Base-by-base conservation (phyloP, 2,797 vertebrate species). In the Sardinella longiceps region DNA sequence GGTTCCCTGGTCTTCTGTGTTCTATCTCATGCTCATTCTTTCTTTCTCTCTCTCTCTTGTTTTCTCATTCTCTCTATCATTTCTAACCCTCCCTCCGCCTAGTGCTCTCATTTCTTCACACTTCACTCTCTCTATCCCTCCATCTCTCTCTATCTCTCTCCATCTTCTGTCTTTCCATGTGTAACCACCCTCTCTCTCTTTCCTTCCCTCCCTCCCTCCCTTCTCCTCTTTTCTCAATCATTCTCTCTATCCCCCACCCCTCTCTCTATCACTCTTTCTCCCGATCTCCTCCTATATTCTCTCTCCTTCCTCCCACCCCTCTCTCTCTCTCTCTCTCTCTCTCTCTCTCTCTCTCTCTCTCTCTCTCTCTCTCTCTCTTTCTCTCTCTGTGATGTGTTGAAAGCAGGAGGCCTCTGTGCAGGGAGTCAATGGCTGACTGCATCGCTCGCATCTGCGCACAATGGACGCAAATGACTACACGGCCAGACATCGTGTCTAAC, bases 341-440 rank as follows among this genome's bases (percentile, higher is more conserved):
- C 58, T 60, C 46, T 30, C 30, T 25, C 15, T 33, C 50, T 5
- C 82, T 87, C 58, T 84, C 85, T 43, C 81, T 58, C 84, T 86
- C 80, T 28, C 46, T 48, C 46, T 30, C 28, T 46, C 10, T 15
- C n/a, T 60, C 25, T 25, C n/a, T 63, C 25, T 25, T 9, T 28
- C 23, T 23, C 50, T 60, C 70, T 7, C 11, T 39, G 30, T 58
- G 23, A 74, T 15, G 45, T 37, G 63, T 37, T 82, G 84, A 88
- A 88, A 90, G 89, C 81, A 46, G 82, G 74, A 33, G 2, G 28
- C 12, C 51, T 80, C 86, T 84, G 87, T 90, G 83, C 86, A 84
- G 58, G 86, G 89, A 91, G 87, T 89, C 89, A 85, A 86, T 89
- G 87, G 85, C 89, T 91, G 87, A 90, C 60, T 66, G 83, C 88